Conservation (phyloP, 2,113 vertebrate species). For the Tachycineta bicolor region DNA sequence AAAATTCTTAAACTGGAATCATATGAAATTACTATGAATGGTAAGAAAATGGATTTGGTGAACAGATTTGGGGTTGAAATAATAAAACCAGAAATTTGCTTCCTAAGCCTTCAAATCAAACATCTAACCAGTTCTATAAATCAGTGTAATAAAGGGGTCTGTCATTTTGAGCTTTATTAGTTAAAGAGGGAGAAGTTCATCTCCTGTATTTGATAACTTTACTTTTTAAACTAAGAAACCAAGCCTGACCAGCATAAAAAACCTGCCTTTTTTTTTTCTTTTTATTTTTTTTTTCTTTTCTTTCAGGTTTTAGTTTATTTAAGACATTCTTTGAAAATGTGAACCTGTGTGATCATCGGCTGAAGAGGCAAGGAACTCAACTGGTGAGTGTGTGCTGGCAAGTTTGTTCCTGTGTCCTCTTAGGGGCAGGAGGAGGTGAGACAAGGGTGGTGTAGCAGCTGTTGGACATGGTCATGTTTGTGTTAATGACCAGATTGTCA, state of each 20-base stretch:
- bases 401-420: background rate
- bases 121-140: background rate
- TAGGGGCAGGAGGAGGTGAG: background rate
- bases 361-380: constrained; percentile 96
- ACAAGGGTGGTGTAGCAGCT: background rate
- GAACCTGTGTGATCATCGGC: constrained; percentile 96
- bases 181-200: background rate
- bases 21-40: constrained; percentile 99
- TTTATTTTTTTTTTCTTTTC: background rate
- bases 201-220: background rate
- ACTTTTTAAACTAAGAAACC: background rate
- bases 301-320: constrained; percentile 95
- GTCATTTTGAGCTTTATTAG: background rate
- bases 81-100: background rate
- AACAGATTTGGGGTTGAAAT: background rate
- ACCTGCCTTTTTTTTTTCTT: background rate
- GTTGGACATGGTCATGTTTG: background rate
- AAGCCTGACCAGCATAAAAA: background rate
- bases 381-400: constrained; percentile 81
- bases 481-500: background rate
- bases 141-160: background rate
- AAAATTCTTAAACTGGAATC: constrained; percentile 97
- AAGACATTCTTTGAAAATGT: constrained; percentile 99
- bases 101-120: background rate
- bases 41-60: constrained; percentile 69